A percentile compares a stretch with the other conserved stretches of the same genome.
phyloP scores from a whole-genome alignment of 1,140 invertebrate species.

The Lethocerus indicus region DNA sequence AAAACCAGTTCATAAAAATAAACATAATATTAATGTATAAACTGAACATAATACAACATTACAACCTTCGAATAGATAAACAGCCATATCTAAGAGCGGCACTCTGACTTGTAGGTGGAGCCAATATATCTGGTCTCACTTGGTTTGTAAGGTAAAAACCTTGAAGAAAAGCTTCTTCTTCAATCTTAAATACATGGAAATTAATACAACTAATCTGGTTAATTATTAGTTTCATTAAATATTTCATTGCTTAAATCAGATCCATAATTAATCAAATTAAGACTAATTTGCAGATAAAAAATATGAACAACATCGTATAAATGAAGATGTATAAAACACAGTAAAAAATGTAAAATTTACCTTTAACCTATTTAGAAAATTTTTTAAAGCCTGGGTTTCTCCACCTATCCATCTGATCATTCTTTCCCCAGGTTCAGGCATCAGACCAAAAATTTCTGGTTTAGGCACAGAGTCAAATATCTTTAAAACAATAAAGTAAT shows the following conservation, averaged over 20 bases:
- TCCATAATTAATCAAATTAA: no score
- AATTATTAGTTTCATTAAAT: no score
- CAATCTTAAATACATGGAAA: no score
- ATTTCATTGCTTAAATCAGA: no score
- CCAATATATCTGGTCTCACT: constrained; percentile 43
- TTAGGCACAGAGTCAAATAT: constrained; percentile 25
- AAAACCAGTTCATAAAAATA: not conserved
- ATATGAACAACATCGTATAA: no score
- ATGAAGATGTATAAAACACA: no score
- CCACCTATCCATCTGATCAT: constrained; percentile 42
- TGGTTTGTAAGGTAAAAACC: constrained; percentile 39
- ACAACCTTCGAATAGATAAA: constrained; percentile 39
- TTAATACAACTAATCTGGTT: no score
- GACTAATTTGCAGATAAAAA: no score
- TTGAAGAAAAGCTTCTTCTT: constrained; percentile 35
- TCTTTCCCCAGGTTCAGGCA: constrained; percentile 27
- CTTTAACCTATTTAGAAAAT: constrained; percentile 31
- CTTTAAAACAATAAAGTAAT: constrained; percentile 16
- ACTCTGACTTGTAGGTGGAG: constrained; percentile 46
- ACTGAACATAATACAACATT: no score
- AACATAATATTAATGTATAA: no score
- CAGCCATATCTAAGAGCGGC: constrained; percentile 47
- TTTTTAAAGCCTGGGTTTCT: constrained; percentile 41
- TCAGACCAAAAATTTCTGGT: constrained; percentile 39
- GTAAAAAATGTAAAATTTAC: no score